These are phyloP conservation scores for Phocoena sinus DNA, from an alignment of 2,113 vertebrate species.

Conservation along the genomic window DNA sequence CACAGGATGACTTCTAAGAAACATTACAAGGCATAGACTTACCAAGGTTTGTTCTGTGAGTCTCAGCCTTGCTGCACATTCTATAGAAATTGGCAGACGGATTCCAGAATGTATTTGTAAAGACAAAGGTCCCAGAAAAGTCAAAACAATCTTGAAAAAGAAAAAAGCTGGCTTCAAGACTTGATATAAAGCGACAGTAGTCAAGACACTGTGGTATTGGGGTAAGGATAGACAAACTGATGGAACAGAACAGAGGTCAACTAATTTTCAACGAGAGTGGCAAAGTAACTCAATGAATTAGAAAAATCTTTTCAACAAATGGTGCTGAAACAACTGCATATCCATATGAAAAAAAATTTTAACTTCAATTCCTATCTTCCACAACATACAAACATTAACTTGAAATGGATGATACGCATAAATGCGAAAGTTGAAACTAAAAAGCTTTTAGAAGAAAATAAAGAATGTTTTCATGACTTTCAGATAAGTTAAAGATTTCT, in stretches of 20 bases:
- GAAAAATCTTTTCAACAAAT: not conserved
- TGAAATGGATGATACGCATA: not conserved
- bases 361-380: not conserved
- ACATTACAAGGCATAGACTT: not conserved
- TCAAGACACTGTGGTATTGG: not conserved
- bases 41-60: not conserved
- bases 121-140: not conserved
- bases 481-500: not conserved
- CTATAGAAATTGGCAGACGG: constrained; percentile 2
- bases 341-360: not conserved
- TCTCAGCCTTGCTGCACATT: not conserved
- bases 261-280: not conserved
- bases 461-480: not conserved
- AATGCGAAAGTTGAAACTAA: not conserved
- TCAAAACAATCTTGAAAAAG: not conserved
- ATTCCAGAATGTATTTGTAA: not conserved
- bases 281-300: not conserved
- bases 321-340: not conserved
- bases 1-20: not conserved
- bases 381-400: not conserved
- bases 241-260: not conserved
- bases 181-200: not conserved
- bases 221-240: not conserved
- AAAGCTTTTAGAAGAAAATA: not conserved
- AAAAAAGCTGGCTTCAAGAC: not conserved